These are phyloP conservation scores for Psammodynastes pulverulentus DNA, from an alignment of 2,113 vertebrate species.

Conservation along the genomic window DNA sequence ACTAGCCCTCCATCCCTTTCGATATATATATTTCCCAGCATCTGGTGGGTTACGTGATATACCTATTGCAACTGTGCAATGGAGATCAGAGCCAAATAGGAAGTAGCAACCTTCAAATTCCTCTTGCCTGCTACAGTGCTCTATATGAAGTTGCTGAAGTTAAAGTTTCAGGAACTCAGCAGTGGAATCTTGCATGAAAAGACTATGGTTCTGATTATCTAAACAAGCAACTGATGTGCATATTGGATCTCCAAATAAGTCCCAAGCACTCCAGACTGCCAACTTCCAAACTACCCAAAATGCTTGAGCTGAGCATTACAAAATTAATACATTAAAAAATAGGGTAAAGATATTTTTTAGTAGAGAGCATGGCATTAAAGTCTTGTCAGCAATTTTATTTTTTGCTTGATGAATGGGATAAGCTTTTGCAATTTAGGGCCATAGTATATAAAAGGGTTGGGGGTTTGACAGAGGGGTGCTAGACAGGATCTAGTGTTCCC, in stretches of 20 bases:
- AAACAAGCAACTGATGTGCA: not conserved
- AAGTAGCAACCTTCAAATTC: not conserved
- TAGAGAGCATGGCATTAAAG: not conserved
- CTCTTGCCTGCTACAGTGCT: not conserved
- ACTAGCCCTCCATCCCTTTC: not conserved
- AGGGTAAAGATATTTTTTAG: not conserved
- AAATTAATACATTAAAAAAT: not conserved
- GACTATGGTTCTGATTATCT: not conserved
- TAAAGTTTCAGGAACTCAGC: not conserved
- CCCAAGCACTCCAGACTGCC: not conserved
- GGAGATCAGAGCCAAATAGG: not conserved
- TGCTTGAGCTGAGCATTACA: not conserved
- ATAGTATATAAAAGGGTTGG: not conserved
- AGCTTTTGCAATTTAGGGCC: not conserved
- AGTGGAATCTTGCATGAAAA: not conserved
- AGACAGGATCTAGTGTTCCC: not conserved
- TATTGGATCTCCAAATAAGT: not conserved
- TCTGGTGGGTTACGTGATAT: not conserved
- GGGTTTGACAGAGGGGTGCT: not conserved
- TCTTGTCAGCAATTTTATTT: not conserved
- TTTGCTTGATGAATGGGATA: not conserved
- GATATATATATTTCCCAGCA: not conserved
- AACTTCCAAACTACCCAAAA: not conserved
- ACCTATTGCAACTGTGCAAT: not conserved
- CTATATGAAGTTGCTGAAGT: not conserved